Evolutionary conservation across 2,113 vertebrate species (phyloP), one percentile per base, ranked within the genome.

Genomic region (Eptesicus fuscus): DNA sequence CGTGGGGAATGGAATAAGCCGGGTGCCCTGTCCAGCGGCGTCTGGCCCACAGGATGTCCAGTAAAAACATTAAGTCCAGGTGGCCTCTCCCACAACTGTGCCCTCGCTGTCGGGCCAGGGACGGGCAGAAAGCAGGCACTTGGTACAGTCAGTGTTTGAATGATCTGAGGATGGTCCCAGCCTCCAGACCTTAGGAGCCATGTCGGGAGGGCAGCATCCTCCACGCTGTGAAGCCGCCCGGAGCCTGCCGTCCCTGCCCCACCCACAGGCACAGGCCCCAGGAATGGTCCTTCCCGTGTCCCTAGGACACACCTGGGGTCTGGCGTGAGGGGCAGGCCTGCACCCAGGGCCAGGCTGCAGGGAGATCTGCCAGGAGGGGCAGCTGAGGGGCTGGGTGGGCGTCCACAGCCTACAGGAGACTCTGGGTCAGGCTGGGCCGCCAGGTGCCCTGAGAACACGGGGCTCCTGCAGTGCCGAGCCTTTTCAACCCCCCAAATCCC

Each of bases 391-490:
- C 42, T 13, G 1, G 9, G 40, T 12, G 28, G 40, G 7, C 6
- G 1, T 35, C 65, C 16, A 12, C 23, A n/a, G 83, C 32, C 59
- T 56, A 22, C 20, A 16, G 0, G 4, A 49, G 37, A 22, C n/a
- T 40, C n/a, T 40, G n/a, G 28, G 25, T 3, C 18, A 9, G 1
- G 25, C 28, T n/a, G 49, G n/a, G 51, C 13, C n/a, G 28, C 87
- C 49, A 22, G 7, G 13, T 10, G 20, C 9, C 65, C 30, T 23
- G 5, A 37, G 22, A 13, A 53, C 9, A 2, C 3, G 1, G 32
- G 78, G 13, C 4, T 40, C 37, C 70, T 16, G 30, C 22, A 0
- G 12, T 17, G 1, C 17, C 3, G 30, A 3, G 0, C n/a, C 2
- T 51, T 49, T 30, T 18, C 16, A 40, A 32, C 35, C 56, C 37